These are phyloP conservation scores for Alloplasta piceator DNA, from an alignment of 2,888 invertebrate genomes.

Conservation along the genomic window DNA sequence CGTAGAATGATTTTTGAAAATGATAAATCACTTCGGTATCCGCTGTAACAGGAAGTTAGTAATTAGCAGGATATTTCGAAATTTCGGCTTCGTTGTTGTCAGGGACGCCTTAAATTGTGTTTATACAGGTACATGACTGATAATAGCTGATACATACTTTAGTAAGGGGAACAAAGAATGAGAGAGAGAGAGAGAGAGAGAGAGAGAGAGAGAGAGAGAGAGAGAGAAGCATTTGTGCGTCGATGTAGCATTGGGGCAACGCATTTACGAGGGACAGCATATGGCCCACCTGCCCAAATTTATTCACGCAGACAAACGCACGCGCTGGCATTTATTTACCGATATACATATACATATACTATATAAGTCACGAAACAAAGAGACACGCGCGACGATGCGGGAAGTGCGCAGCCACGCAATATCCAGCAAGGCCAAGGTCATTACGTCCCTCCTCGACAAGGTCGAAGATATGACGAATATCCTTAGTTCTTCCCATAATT, in stretches of 20 bases:
- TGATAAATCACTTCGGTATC: too few species aligned
- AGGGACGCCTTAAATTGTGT: conserved; percentile 35
- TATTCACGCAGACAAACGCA: conserved; percentile 37
- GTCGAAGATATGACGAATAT: conserved; percentile 56
- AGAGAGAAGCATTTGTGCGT: conserved; percentile 29
- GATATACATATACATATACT: conserved; percentile 11
- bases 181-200: conserved; percentile 16
- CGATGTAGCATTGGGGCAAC: conserved; percentile 20
- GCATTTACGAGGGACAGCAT: conserved; percentile 25
- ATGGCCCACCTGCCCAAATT: conserved; percentile 62
- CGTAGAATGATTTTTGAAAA: too few species aligned
- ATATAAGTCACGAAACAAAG: conserved; percentile 45
- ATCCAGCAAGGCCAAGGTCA: conserved; percentile 57
- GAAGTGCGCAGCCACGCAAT: conserved; percentile 53
- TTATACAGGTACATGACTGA: conserved; percentile 37
- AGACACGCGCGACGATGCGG: conserved; percentile 49
- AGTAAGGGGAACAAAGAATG: conserved; percentile 34
- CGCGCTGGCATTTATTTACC: not conserved
- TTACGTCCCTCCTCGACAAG: conserved; percentile 50
- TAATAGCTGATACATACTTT: not conserved
- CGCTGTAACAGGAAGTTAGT: too few species aligned
- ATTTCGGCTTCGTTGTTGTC: not conserved
- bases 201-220: not conserved
- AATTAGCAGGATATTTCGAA: not conserved
- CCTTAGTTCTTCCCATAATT: conserved; percentile 36